phyloP scores from a whole-genome alignment of 2,888 invertebrate species.

The Eupsilia transversa region DNA sequence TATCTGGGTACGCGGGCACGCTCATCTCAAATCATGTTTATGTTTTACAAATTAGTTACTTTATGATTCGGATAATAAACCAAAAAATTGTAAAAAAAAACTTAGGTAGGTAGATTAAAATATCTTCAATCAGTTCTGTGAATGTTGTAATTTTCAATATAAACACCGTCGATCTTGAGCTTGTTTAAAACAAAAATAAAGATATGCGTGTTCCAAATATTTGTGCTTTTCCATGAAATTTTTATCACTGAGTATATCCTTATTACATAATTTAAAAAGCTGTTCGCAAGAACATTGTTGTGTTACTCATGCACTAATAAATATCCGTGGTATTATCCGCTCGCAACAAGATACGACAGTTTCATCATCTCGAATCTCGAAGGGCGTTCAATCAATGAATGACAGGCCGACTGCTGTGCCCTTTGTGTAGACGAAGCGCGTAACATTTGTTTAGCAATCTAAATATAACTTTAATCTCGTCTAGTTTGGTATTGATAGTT shows the following conservation, averaged over 20 bases:
- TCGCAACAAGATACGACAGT: constrained; percentile 41
- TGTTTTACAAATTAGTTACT: too few relatives aligned
- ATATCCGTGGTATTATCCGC: constrained; percentile 20
- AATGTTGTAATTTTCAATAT: background rate
- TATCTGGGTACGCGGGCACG: background rate
- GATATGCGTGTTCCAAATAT: constrained; percentile 4
- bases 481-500: constrained; percentile 3
- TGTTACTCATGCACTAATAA: constrained; percentile 41
- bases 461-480: constrained; percentile 21
- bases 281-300: constrained; percentile 23
- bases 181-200: constrained; percentile 25
- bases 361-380: constrained; percentile 53
- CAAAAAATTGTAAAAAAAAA: background rate
- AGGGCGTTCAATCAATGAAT: constrained; percentile 37
- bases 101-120: background rate
- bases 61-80: constrained; percentile 4
- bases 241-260: background rate
- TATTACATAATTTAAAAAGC: constrained; percentile 32
- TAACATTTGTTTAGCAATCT: constrained; percentile 14
- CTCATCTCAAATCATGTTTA: background rate
- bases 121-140: background rate
- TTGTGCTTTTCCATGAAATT: constrained; percentile 26
- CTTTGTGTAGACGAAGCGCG: constrained; percentile 20
- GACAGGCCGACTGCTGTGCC: constrained; percentile 23
- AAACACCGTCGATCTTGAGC: background rate